Evolutionary conservation across 2,888 invertebrate genomes (phyloP), one percentile per base, ranked within the genome.

Genomic region (Napeogenes inachia): DNA sequence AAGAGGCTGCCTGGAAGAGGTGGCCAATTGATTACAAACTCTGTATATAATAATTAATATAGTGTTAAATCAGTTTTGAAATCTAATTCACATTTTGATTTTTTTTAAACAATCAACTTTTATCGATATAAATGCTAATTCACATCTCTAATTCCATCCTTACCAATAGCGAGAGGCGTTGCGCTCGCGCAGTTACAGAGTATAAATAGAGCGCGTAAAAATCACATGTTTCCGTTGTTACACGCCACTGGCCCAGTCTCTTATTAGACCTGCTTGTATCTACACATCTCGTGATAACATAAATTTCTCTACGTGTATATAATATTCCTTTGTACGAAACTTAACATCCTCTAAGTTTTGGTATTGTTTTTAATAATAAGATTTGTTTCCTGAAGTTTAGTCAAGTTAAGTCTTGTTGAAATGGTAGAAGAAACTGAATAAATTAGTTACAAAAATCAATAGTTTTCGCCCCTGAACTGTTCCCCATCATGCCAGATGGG

Each of bases 201-300:
- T 85, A 86, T 78, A 81, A 83, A 86, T 87, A 87, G 82, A 74
- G 65, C 69, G 73, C 74, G 80, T 74, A 73, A 79, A 77, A 79
- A 76, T 81, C 79, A 80, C 77, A 75, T 78, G 82, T 73, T 68
- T 71, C 69, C 72, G 60, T 63, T 62, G 61, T 62, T 73, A 75
- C 70, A 74, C 75, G 61, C 60, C 59, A 60, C 46, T 60, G 60
- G 68, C 56, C 59, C 64, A 68, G 54, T 60, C 66, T 60, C 60
- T 60, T 30, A 50, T 50, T 50, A 30, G 30, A 50, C 50, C 30
- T 50, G 50, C 10, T 50, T 30, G 50, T 10, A 30, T n/a, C 21
- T 4, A 50, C 50, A 50, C 50, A 30, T 50, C 62, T 47, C 60
- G 61, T 64, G 60, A 32, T 46, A 13, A 21, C 45, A 57, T 55